These are phyloP conservation scores for Notarius lentiginosus DNA, from an alignment of 2,113 vertebrate species.

Conservation along the genomic window DNA sequence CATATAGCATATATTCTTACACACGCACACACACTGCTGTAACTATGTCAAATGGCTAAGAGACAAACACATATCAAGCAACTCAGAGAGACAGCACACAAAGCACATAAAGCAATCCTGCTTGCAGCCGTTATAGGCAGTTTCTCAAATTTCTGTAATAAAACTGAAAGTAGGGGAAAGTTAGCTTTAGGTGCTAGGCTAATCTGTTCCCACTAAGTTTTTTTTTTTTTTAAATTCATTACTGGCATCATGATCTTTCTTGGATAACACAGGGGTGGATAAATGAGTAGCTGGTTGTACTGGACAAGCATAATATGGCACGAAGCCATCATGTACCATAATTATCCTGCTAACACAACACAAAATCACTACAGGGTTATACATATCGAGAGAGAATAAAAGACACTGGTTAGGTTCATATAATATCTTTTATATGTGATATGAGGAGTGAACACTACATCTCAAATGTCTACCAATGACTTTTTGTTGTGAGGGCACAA, in stretches of 20 bases:
- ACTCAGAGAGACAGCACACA: conserved; percentile 27
- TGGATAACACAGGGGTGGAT: background rate
- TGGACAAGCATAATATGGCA: background rate
- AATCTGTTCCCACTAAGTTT: background rate
- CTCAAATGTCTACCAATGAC: background rate
- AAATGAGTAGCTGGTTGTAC: background rate
- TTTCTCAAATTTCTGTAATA: background rate
- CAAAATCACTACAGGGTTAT: background rate
- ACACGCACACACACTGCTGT: background rate
- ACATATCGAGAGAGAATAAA: background rate
- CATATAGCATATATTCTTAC: background rate
- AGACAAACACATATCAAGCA: conserved; percentile 27
- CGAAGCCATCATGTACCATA: background rate
- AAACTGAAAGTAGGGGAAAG: background rate
- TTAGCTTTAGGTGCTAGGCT: background rate
- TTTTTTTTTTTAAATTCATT: background rate
- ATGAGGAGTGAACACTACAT: background rate
- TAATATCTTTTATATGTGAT: background rate
- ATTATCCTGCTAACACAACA: background rate
- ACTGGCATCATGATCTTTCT: background rate
- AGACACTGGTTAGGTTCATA: background rate
- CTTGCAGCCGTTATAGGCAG: background rate
- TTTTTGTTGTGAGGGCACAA: background rate
- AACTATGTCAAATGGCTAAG: conserved; percentile 31
- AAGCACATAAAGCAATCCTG: conserved; percentile 25